Base-by-base conservation (phyloP, 2,888 invertebrate species). In the Colostygia pectinataria region DNA sequence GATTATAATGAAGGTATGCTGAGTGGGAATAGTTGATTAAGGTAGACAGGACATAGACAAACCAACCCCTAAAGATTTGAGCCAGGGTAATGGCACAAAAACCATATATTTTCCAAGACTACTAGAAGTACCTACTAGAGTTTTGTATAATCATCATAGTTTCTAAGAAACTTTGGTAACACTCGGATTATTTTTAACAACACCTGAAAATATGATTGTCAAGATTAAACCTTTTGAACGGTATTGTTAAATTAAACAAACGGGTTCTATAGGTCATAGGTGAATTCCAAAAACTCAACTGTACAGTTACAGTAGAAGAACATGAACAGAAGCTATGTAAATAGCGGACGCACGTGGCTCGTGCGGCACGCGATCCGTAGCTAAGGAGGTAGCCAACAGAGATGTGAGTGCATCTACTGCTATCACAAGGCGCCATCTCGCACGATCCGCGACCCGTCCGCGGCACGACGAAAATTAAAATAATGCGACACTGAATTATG, bases 381-480 rank as follows among this genome's bases (percentile, higher is more conserved):
- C 51, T 54, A 64, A 55, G 59, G 57, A 44, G 57, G 31, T 25
- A 46, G 37, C 41, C 45, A 61, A 67, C 66, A 53, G 55, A 76
- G 75, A 83, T 80, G 78, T 74, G 66, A 70, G 75, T 71, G 71
- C 71, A 76, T 77, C 80, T 79, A 76, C 67, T 71, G 66, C 62
- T 79, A 83, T 83, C 82, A 39, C 41, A 34, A 65, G 55, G 59
- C 62, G 61, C 70, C 66, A 88, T 88, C 85, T 83, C 66, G 80
- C 83, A 87, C 84, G 84, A 86, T 74, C 57, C 67, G 58, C 62
- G 66, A 64, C 64, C 61, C 62, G 59, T 64, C 68, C 59, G 55
- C 65, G 61, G 68, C 74, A 78, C 73, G 77, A 80, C 66, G 58
- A 69, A 80, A 81, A 81, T 83, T 81, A 80, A 81, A 82, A 78